Evolutionary conservation across 2,113 vertebrate species (phyloP), one percentile per base, ranked within the genome.

Genomic region (Gambusia affinis): DNA sequence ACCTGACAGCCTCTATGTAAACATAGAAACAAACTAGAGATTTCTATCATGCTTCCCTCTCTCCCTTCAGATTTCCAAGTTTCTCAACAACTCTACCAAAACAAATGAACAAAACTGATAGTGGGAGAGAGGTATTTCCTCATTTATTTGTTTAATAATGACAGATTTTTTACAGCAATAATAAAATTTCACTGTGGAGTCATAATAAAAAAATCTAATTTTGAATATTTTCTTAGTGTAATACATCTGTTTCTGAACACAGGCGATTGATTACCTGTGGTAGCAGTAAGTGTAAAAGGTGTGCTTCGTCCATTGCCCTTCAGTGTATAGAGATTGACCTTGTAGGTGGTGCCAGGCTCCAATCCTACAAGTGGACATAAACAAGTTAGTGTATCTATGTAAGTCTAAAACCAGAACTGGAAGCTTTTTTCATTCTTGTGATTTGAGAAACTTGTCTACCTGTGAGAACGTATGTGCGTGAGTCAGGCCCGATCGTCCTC

Each of bases 341-440:
- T 98, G 88, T 99, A 99, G 72, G 85, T 93, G 0, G 94, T 98
- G 72, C 96, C 98, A 33, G 98, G 96, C 73, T 97, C 95, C 83
- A 99, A 90, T 83, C 97, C 98, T 80, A 37, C 84, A 78, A 61
- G 39, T 8, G 60, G 12, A 68, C 4, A 65, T 28, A 73, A 10
- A 54, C 3, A 64, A 4, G 29, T 14, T 65, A 12, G 2, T 30
- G 14, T 3, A n/a, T 57, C 51, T 8, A 8, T 1, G 10, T n/a
- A 6, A n/a, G 51, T 57, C 51, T 47, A 47, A 57, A 57, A 57
- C 51, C 19, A 57, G n/a, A n/a, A 57, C 0, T 57, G n/a, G 3
- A 57, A 57, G 17, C 24, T n/a, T 8, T 57, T 27, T 68, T 51
- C 37, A 24, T 64, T 14, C 28, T 3, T 72, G 27, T 4, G 44